Evolutionary conservation across 2,113 vertebrate species (phyloP).

Genomic region (Sterrhoptilus dennistouni): DNA sequence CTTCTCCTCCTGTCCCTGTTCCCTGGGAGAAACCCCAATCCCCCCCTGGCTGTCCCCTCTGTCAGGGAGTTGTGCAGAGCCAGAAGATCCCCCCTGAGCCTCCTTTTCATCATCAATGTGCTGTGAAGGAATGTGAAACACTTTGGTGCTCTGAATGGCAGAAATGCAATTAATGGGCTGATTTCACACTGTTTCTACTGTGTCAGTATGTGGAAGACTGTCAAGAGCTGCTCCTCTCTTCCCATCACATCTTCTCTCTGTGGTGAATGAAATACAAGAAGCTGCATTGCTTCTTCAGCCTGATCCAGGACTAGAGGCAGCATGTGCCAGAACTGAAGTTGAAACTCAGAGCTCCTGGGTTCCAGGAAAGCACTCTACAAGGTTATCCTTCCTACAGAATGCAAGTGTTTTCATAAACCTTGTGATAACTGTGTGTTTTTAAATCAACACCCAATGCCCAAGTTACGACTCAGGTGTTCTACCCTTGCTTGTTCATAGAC

Average conservation of each 20-base stretch:
- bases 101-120: neutral
- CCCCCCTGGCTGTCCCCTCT: neutral
- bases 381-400: neutral
- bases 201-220: neutral
- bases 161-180: neutral
- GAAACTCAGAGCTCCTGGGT: neutral
- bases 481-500: neutral
- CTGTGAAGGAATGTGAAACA: neutral
- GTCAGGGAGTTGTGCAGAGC: neutral
- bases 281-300: neutral
- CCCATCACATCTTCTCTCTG: neutral
- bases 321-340: neutral
- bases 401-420: neutral
- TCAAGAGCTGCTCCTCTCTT: neutral
- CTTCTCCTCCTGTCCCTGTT: neutral
- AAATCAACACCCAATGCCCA: neutral
- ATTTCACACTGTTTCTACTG: neutral
- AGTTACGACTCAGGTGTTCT: fast-evolving
- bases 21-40: neutral
- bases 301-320: neutral
- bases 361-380: neutral
- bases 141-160: neutral
- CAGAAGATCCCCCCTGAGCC: neutral
- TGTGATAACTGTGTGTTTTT: neutral
- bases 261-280: neutral